These are phyloP conservation scores for Pteropus alecto DNA, from an alignment of 2,113 vertebrate species.

Conservation along the genomic window DNA sequence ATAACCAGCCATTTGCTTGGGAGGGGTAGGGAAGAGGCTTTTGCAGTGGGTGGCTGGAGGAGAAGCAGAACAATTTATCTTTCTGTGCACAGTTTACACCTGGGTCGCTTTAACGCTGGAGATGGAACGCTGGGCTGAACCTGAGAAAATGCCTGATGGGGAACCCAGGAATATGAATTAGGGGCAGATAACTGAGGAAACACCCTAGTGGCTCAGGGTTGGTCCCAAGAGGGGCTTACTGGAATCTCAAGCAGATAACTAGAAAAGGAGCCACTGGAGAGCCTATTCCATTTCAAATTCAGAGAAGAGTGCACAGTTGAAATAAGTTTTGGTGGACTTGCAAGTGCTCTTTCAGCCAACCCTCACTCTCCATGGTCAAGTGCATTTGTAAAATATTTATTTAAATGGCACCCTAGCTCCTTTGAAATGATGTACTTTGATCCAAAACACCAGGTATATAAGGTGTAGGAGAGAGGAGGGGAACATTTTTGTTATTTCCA, in stretches of 20 bases:
- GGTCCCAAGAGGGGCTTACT: neutral
- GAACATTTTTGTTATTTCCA: neutral
- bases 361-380: neutral
- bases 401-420: neutral
- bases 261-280: neutral
- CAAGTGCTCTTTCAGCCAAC: neutral
- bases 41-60: neutral
- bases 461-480: neutral
- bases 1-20: neutral
- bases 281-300: neutral
- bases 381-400: neutral
- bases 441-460: neutral
- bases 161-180: neutral
- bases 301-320: neutral
- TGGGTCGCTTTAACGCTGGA: neutral
- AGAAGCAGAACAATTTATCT: neutral
- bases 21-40: neutral
- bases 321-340: neutral
- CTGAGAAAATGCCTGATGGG: neutral
- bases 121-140: neutral
- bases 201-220: too few species aligned
- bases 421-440: neutral
- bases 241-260: neutral
- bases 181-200: fast-evolving
- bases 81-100: neutral